Conservation (phyloP, 2,113 vertebrate genomes). For the Epinephelus moara region DNA sequence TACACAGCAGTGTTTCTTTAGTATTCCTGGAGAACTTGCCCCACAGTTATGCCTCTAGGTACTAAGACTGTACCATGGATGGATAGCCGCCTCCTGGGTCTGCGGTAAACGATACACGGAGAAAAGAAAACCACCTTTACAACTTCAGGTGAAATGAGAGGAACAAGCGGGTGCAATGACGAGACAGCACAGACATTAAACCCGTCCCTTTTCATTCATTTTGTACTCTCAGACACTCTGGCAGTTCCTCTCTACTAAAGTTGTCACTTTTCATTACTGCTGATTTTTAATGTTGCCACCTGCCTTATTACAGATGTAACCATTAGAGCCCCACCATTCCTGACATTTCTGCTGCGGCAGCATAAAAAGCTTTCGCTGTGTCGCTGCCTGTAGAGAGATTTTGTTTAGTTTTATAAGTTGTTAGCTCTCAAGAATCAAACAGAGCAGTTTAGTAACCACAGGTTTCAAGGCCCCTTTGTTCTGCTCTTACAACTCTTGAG, state of each 20-base stretch:
- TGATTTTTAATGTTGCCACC: constrained; percentile 53
- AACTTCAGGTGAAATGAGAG: constrained; percentile 41
- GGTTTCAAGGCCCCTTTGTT: constrained; percentile 21
- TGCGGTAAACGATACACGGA: constrained; percentile 33
- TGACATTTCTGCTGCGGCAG: constrained; percentile 37
- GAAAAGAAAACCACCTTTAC: constrained; percentile 14
- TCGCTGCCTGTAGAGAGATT: neutral
- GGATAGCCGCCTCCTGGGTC: constrained; percentile 47
- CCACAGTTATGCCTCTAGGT: constrained; percentile 66
- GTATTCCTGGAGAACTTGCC: constrained; percentile 62
- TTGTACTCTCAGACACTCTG: constrained; percentile 39
- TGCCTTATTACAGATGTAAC: constrained; percentile 53
- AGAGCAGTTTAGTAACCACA: constrained; percentile 1
- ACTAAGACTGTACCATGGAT: constrained; percentile 50
- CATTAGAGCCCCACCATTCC: constrained; percentile 14
- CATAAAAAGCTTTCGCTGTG: constrained; percentile 31
- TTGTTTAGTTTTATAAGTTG: constrained; percentile 3
- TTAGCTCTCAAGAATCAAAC: constrained; percentile 11
- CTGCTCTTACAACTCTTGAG: constrained; percentile 30
- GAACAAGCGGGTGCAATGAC: constrained; percentile 19
- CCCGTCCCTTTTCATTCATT: constrained; percentile 45
- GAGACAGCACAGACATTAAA: constrained; percentile 31
- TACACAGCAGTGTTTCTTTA: constrained; percentile 37
- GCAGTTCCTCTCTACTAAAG: constrained; percentile 57
- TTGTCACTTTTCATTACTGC: constrained; percentile 70